Evolutionary conservation across 2,888 invertebrate species (phyloP), one percentile per base, ranked within the genome.

Genomic region (Eupithecia subfuscata): DNA sequence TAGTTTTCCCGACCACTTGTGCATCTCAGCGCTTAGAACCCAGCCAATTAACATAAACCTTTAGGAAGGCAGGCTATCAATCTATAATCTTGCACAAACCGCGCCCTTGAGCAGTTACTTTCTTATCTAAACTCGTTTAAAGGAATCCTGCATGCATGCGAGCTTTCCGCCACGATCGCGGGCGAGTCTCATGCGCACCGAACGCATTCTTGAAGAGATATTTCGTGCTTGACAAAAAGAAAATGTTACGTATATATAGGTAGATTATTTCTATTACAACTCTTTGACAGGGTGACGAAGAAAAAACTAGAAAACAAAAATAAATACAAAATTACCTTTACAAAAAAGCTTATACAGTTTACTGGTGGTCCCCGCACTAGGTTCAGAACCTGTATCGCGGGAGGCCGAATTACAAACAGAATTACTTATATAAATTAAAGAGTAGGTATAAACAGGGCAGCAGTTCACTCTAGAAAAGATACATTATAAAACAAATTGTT

Each of bases 31-130:
- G 64, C 18, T 34, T 64, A 64, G 34, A 64, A 18, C 18, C 34
- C 14, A 16, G 18, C 64, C 3, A 6, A 34, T 64, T 64, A 34
- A 18, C 16, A 64, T 34, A 34, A 34, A 11, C 34, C 64, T 22
- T 34, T 34, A 64, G 63, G 30, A 64, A 30, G 18, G 30, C 34
- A 64, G 52, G 64, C 71, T 72, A 74, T 77, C 77, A 74, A 77
- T 77, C 74, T 60, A 77, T n/a, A 60, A 72, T 77, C 72, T 69
- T 43, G 78, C 78, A 78, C 79, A 78, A 75, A 76, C 75, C 52
- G 70, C 81, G 81, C 81, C 81, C 81, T 82, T 82, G 81, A 80
- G 63, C 79, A 76, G 78, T 80, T 79, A 79, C 79, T 80, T 80
- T 82, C 79, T 77, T 79, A 79, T 78, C 79, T 75, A 82, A 82